phyloP scores from a whole-genome alignment of 2,888 invertebrate species.

The Cataglyphis livida region DNA sequence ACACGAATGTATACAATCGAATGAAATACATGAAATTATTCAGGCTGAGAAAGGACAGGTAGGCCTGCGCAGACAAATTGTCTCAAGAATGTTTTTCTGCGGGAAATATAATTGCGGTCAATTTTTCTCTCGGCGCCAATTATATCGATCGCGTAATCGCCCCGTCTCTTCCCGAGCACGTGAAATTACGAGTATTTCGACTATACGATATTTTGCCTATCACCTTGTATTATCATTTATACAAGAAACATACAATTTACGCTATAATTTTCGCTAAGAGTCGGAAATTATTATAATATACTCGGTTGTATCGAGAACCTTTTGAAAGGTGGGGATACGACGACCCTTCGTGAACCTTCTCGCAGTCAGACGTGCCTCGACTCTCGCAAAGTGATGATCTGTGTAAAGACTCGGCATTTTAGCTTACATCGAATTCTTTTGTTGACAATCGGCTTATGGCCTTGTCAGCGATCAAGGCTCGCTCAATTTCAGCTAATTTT shows the following conservation, averaged over 20 bases:
- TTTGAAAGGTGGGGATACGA: background rate
- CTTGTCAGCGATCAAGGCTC: background rate
- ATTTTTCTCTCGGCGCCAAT: too few relatives aligned
- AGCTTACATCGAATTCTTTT: background rate
- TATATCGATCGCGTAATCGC: too few relatives aligned
- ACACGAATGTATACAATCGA: too few relatives aligned
- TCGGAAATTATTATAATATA: background rate
- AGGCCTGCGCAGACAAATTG: too few relatives aligned
- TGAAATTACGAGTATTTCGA: background rate
- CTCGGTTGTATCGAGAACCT: background rate
- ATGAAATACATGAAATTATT: too few relatives aligned
- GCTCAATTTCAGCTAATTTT: background rate
- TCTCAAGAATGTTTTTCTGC: too few relatives aligned
- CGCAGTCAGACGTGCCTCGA: background rate
- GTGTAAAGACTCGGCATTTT: background rate
- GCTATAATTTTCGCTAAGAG: background rate
- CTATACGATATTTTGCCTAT: background rate
- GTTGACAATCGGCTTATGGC: slow-evolving; percentile 9
- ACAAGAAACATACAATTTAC: background rate
- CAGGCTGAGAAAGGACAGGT: too few relatives aligned
- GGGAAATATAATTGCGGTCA: too few relatives aligned
- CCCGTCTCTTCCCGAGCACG: background rate
- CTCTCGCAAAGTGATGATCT: background rate
- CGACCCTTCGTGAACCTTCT: background rate
- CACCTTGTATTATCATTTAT: background rate